Conservation (phyloP, 2,888 invertebrate genomes). For the Marronus borbonicus region DNA sequence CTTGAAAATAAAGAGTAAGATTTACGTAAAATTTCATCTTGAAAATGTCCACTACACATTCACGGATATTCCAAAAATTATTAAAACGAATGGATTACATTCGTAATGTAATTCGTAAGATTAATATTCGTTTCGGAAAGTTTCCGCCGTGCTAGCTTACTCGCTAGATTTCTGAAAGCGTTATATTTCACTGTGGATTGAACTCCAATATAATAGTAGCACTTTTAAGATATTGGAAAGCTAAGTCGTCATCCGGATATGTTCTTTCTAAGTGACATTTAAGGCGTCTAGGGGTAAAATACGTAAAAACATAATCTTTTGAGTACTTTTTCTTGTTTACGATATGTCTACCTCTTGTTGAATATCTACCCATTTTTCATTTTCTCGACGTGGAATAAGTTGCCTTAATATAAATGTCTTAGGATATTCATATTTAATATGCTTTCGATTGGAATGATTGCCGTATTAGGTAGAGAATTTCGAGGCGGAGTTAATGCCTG, state of each 20-base stretch:
- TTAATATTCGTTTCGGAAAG: too few relatives aligned
- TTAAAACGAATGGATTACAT: too few relatives aligned
- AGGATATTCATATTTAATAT: constrained; percentile 17
- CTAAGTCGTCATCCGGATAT: neutral
- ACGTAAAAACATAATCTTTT: constrained; percentile 34
- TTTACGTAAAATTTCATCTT: too few relatives aligned
- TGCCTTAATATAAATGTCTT: constrained; percentile 15
- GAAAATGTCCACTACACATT: too few relatives aligned
- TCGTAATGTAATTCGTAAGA: too few relatives aligned
- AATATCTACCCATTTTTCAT: constrained; percentile 36
- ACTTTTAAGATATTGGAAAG: constrained; percentile 19
- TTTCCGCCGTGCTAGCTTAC: too few relatives aligned
- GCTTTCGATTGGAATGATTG: constrained; percentile 17
- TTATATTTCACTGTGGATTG: too few relatives aligned
- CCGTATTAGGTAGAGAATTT: neutral
- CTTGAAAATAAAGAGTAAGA: too few relatives aligned
- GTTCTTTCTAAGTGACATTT: constrained; percentile 7
- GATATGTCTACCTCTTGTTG: neutral
- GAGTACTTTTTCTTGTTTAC: constrained; percentile 25
- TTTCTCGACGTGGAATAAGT: constrained; percentile 27
- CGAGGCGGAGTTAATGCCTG: constrained; percentile 4
- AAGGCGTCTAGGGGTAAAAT: neutral
- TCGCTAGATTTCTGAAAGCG: too few relatives aligned
- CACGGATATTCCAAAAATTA: too few relatives aligned
- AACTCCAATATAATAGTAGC: neutral